Base-by-base conservation (phyloP, 2,113 vertebrate genomes). In the Aramus guarauna region DNA sequence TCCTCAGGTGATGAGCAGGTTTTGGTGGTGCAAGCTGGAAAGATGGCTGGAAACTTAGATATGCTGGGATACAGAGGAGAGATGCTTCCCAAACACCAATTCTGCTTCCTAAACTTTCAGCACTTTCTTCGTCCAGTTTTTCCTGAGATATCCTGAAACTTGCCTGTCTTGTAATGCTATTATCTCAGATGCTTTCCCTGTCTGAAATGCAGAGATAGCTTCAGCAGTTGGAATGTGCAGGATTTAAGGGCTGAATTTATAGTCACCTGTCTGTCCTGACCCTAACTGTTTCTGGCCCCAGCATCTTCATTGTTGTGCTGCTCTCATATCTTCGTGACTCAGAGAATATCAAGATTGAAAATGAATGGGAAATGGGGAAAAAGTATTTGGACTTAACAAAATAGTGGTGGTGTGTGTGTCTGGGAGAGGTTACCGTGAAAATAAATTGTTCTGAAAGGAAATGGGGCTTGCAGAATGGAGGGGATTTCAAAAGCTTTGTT, bases 401-500 rank as follows among this genome's bases (percentile, higher is more conserved):
- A 69, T 20, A 86, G 34, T 1, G 9, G 7, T 4, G 3, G 12
- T 27, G 17, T 43, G 9, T 69, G 14, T 79, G 15, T 77, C 15
- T 92, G 37, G n/a, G 20, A 83, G 64, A 69, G 27, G 43, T 73
- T 82, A 23, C 45, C 63, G n/a, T 85, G 80, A 87, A 74, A 92
- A 76, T 60, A 88, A 88, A 85, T 81, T 80, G 23, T 92, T 92
- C 71, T 88, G 89, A 92, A 82, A 62, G 41, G 24, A 27, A 73
- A 24, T 60, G 36, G 32, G 69, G 15, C 64, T 80, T 88, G 56
- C 39, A 92, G 69, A 88, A 67, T 64, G 30, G 29, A 94, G 41
- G 13, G 41, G 58, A 90, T 92, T 95, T 96, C 41, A 72, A 74
- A 92, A 52, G 39, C 62, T 89, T 94, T 86, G 77, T 93, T 90